Percentiles rank a stretch among this genome's conserved stretches.
phyloP scores from a whole-genome alignment of 2,113 vertebrate genomes.

The Vicugna pacos region DNA sequence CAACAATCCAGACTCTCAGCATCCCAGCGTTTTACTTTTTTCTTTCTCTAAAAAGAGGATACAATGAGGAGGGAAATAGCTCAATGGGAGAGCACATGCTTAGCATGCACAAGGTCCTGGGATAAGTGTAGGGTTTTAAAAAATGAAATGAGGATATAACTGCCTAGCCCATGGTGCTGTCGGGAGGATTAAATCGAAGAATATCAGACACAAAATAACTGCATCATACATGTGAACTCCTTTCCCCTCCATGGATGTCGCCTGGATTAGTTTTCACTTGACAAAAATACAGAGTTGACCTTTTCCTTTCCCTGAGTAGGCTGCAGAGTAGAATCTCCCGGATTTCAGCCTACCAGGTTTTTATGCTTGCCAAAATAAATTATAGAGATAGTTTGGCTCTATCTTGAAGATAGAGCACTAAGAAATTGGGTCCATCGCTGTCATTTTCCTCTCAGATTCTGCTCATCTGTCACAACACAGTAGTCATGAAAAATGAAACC shows the following conservation, averaged over 20 bases:
- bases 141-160: background rate
- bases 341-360: conserved; percentile 81
- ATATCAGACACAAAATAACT: background rate
- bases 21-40: background rate
- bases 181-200: background rate
- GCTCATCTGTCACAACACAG: conserved; percentile 89
- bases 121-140: too few species aligned
- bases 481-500: conserved; percentile 91
- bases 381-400: conserved; percentile 84
- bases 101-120: too few species aligned
- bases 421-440: conserved; percentile 86
- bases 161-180: background rate
- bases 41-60: background rate
- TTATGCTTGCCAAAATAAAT: conserved; percentile 86
- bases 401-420: conserved; percentile 80
- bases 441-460: conserved; percentile 87
- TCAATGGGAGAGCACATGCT: too few species aligned
- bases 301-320: conserved; percentile 60
- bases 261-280: conserved; percentile 75
- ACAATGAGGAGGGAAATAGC: too few species aligned
- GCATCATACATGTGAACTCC: background rate
- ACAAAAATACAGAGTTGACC: conserved; percentile 59
- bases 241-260: background rate
- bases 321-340: conserved; percentile 70
- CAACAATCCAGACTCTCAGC: background rate